These are phyloP conservation scores for Epizoanthus scotinus DNA, from an alignment of 92 coral and sea anemone genomes.

Conservation along the genomic window DNA sequence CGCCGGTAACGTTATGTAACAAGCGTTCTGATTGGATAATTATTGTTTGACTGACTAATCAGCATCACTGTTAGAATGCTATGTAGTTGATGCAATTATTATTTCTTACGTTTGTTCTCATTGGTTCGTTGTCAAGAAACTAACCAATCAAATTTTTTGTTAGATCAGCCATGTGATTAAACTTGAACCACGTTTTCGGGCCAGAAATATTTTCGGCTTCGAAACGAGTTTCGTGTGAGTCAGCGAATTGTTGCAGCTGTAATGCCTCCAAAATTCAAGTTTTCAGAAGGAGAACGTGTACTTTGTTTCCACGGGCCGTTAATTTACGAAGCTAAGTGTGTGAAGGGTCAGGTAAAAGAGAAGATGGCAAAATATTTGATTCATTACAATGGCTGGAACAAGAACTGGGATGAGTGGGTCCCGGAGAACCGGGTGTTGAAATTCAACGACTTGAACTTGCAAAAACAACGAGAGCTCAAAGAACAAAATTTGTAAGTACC, in stretches of 20 bases:
- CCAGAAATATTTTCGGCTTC: slow-evolving; percentile 33
- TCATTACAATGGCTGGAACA: slow-evolving; percentile 99
- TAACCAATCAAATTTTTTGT: slow-evolving; percentile 47
- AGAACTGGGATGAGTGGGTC: slow-evolving; percentile 99
- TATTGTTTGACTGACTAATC: not conserved
- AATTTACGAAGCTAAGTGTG: slow-evolving; percentile 97
- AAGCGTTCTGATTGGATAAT: slow-evolving; percentile 4
- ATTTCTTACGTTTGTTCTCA: not conserved
- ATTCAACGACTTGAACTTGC: slow-evolving; percentile 91
- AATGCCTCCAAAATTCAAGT: slow-evolving; percentile 97
- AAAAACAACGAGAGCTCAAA: slow-evolving; percentile 87
- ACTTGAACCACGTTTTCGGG: slow-evolving; percentile 61
- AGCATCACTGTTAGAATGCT: not conserved
- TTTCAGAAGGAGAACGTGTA: slow-evolving; percentile 98
- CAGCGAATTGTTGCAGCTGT: slow-evolving; percentile 41
- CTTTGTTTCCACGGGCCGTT: slow-evolving; percentile 97
- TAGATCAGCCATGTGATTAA: not conserved
- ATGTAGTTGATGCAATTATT: not conserved
- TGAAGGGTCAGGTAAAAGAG: slow-evolving; percentile 92
- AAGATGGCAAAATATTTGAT: slow-evolving; percentile 94
- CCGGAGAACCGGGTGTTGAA: slow-evolving; percentile 96
- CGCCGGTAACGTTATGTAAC: slow-evolving; percentile 5
- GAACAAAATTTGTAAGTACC: slow-evolving; percentile 89
- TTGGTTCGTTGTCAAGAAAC: not conserved
- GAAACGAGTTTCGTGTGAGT: slow-evolving; percentile 46